Base-by-base conservation (phyloP, 2,888 invertebrate species). In the Eilema caniola region DNA sequence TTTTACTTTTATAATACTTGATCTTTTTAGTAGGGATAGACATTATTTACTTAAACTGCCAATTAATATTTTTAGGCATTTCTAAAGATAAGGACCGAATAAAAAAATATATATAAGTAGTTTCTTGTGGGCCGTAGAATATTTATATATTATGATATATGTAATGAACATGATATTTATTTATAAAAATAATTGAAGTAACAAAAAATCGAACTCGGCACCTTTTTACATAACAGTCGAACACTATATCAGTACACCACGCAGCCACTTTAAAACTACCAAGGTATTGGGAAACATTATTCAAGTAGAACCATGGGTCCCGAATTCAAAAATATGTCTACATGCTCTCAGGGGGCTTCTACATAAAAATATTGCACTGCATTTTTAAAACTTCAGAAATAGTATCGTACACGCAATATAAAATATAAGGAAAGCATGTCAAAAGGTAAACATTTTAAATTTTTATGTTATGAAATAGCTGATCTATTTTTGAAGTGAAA, bases 1-100 rank as follows among this genome's bases (percentile, higher is more conserved):
- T 56, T 79, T 78, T 66, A n/a, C 53, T 66, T 68, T 59, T 16
- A 62, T 69, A 67, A 28, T 23, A 20, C n/a, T 60, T 67, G 41
- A 24, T 37, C 23, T 67, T 60, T 67, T 66, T 53, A 33, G 59
- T 73, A 8, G 59, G 25, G 11, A 66, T 60, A 24, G 24, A 24
- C n/a, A 25, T 67, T 72, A 23, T 66, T 60, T 20, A 71, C 65
- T 24, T 59, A 47, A 24, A 37, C 2, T 23, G n/a, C 47, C n/a
- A 60, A 67, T 28, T 37, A 57, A 62, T 71, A 3, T 47, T 70
- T 25, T 59, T 69, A 4, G 53, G 56, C 14, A n/a, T 67, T 68
- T 61, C 24, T 1, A 4, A 28, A 31, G 11, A 53, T 53, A 33
- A 11, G 16, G 20, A 5, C 20, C 56, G 11, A 47, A n/a, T n/a